Base-by-base conservation (phyloP, 2,113 vertebrate species). In the Chloebia gouldiae region DNA sequence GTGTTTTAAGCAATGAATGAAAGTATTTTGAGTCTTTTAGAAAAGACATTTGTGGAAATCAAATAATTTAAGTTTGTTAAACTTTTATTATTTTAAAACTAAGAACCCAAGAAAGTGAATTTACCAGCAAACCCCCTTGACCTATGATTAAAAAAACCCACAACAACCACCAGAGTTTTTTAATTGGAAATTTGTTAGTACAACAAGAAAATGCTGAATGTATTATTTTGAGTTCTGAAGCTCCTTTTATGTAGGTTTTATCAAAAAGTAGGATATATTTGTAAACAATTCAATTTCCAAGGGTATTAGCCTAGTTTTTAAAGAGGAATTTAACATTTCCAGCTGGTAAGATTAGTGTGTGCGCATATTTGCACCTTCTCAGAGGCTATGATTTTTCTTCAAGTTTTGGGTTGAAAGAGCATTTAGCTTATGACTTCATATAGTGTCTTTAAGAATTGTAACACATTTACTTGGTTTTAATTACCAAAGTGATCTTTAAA, bases 291-390 rank as follows among this genome's bases (percentile, higher is more conserved):
- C 56, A 22, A 65, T 68, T 95, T 97, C 65, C 44, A 89, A 83
- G 87, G 53, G n/a, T 91, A 86, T 96, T 97, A 93, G 30, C 53
- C 68, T 96, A 81, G 50, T 84, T 95, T 95, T 83, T 83, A 85
- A 89, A 81, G 72, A 93, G 40, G 70, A 92, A 63, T 82, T 95
- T 90, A 92, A 57, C 47, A 87, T 91, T 96, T 95, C 40, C 76
- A 90, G 56, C 63, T 89, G 39, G 35, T 95, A 80, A 93, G 95
- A 93, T 96, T 86, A 83, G 22, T 3, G 2, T 40, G 7, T 59
- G 4, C 88, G 27, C 59, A 8, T 92, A 51, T 53, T 50, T 78
- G 61, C n/a, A 45, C 75, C 50, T 95, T 91, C 80, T 84, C 53
- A 68, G 88, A 90, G 40, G 57, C 61, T 89, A 47, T 61, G n/a